Conservation (phyloP, 1,140 invertebrate genomes). For the Drosophila sp. region DNA sequence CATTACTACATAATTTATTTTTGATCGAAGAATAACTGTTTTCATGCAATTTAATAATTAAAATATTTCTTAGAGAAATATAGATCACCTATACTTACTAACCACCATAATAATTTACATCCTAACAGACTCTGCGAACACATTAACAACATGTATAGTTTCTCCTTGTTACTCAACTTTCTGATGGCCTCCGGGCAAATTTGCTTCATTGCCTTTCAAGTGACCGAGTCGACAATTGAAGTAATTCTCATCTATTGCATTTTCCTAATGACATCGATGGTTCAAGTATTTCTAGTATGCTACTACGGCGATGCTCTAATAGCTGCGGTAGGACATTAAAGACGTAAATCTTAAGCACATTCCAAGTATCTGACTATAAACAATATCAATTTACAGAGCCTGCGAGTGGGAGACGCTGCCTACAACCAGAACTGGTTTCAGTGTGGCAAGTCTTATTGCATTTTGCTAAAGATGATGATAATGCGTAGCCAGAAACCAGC, state of each 20-base stretch:
- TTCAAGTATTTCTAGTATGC: conserved; percentile 77
- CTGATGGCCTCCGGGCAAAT: conserved; percentile 77
- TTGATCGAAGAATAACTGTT: too few relatives aligned
- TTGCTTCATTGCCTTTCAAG: conserved; percentile 81
- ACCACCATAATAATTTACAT: background rate
- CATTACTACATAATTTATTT: too few relatives aligned
- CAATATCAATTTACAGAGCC: conserved; percentile 48
- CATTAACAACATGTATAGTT: conserved; percentile 67
- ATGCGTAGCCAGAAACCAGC: conserved; percentile 74
- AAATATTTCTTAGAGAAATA: too few relatives aligned
- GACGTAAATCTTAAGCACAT: too few relatives aligned
- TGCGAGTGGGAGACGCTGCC: conserved; percentile 70
- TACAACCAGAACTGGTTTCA: conserved; percentile 82
- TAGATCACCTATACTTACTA: background rate
- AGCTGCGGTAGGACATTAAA: conserved; percentile 51
- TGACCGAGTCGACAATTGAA: conserved; percentile 70
- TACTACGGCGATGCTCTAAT: conserved; percentile 75
- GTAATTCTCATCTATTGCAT: conserved; percentile 77
- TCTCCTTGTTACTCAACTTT: conserved; percentile 74
- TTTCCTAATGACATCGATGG: conserved; percentile 75
- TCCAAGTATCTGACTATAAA: too few relatives aligned
- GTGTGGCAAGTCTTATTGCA: conserved; percentile 60
- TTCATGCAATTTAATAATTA: too few relatives aligned
- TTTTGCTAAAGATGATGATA: conserved; percentile 67
- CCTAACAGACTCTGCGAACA: conserved; percentile 67